phyloP scores from a whole-genome alignment of 2,113 vertebrate genomes.

The Pholis gunnellus region DNA sequence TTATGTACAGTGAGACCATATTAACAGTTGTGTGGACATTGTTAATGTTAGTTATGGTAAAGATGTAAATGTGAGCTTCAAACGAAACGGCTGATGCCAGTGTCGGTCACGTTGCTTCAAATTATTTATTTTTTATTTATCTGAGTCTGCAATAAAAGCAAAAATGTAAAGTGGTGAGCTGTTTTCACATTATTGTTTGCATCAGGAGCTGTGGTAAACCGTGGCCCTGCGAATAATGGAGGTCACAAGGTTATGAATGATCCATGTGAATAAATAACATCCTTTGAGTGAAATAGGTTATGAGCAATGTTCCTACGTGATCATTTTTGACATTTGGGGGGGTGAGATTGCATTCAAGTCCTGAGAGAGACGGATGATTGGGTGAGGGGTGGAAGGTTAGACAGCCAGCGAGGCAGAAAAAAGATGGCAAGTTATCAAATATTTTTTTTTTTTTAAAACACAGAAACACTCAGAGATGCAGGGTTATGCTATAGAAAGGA shows the following conservation, averaged over 20 bases:
- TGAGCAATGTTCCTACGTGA: background rate
- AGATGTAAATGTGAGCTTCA: constrained; percentile 21
- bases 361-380: background rate
- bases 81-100: constrained; percentile 17
- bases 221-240: background rate
- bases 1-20: constrained; percentile 4
- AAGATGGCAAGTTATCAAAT: background rate
- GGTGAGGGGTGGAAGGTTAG: background rate
- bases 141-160: constrained; percentile 56
- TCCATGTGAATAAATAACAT: background rate
- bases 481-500: too few relatives aligned
- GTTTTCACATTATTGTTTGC: background rate
- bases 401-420: background rate
- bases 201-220: background rate
- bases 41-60: background rate
- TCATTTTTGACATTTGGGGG: background rate
- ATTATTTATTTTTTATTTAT: constrained; percentile 26
- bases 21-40: background rate
- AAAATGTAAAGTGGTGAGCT: constrained; percentile 2
- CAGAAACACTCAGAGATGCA: background rate
- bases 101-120: constrained; percentile 26
- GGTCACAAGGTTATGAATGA: background rate
- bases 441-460: too few relatives aligned
- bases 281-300: background rate
- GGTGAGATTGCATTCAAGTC: constrained; percentile 2